These are phyloP conservation scores for Dendrophyllia cribrosa DNA, from an alignment of 64 coral and sea anemone genomes.

Conservation along the genomic window DNA sequence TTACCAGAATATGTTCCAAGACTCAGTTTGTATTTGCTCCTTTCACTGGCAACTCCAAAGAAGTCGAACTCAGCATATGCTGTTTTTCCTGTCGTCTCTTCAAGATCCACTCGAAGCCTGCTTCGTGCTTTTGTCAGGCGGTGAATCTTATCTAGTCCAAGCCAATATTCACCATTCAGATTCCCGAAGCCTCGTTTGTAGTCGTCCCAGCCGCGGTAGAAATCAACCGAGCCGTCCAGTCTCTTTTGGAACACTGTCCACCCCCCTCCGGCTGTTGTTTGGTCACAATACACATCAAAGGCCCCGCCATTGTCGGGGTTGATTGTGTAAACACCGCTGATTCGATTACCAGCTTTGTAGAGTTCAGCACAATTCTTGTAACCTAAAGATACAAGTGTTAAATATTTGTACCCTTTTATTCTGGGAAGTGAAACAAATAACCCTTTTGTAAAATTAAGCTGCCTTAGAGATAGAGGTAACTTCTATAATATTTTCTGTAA, in stretches of 20 bases:
- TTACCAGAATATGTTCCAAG: constrained; percentile 38
- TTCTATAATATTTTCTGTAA: too few species aligned
- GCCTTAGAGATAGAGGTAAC: too few species aligned
- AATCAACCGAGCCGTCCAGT: too few species aligned
- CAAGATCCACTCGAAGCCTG: too few species aligned
- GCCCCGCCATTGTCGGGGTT: background rate
- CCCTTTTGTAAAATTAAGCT: too few species aligned
- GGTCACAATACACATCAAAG: background rate
- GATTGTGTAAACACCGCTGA: background rate
- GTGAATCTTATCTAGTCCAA: constrained; percentile 23
- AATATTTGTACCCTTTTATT: too few species aligned
- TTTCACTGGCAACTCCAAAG: constrained; percentile 17
- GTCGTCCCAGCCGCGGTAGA: too few species aligned
- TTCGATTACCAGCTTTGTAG: constrained; percentile 4
- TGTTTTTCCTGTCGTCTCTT: background rate
- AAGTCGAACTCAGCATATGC: background rate
- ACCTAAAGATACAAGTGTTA: background rate
- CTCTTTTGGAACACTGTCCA: constrained; percentile 12
- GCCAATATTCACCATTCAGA: constrained; percentile 25
- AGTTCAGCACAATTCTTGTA: constrained; percentile 17
- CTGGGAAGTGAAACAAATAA: too few species aligned
- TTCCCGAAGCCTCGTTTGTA: constrained; percentile 42
- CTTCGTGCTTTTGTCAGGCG: too few species aligned
- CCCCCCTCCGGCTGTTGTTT: constrained; percentile 4
- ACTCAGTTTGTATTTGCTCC: background rate